Evolutionary conservation across 1,140 invertebrate genomes (phyloP).

Genomic region (Drosophila nasuta): DNA sequence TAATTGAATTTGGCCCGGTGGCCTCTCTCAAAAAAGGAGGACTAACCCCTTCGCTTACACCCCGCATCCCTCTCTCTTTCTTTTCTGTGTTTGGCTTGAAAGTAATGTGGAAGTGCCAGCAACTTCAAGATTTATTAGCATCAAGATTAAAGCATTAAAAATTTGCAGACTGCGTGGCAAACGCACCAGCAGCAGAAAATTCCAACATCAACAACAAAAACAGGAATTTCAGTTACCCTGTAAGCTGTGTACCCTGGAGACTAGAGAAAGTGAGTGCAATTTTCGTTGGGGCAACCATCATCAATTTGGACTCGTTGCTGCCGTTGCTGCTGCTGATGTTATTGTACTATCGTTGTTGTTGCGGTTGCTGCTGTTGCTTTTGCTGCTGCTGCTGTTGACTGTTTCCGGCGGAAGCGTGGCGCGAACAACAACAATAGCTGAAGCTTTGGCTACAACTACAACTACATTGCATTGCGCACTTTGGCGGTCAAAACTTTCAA

Average conservation of each 20-base stretch:
- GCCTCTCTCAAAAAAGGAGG: background rate
- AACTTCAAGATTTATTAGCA: conserved; percentile 85
- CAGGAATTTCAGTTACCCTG: conserved; percentile 12
- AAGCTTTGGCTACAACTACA: conserved; percentile 52
- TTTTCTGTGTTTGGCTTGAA: conserved; percentile 34
- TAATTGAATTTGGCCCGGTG: conserved; percentile 72
- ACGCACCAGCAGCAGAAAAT: conserved; percentile 37
- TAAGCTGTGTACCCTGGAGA: conserved; percentile 21
- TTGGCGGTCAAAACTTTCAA: conserved; percentile 82
- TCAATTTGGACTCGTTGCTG: conserved; percentile 67
- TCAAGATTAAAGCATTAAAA: conserved; percentile 85
- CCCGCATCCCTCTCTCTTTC: background rate
- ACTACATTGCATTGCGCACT: conserved; percentile 75
- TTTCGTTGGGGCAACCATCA: conserved; percentile 74
- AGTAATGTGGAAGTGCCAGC: conserved; percentile 79
- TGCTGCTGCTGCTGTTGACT: conserved; percentile 57
- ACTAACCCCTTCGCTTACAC: conserved; percentile 10
- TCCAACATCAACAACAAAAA: background rate
- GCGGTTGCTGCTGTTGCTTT: conserved; percentile 34
- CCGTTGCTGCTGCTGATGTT: conserved; percentile 42
- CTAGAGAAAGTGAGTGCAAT: conserved; percentile 76
- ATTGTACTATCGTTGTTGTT: conserved; percentile 19
- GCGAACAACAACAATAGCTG: conserved; percentile 38
- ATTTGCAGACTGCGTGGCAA: conserved; percentile 72
- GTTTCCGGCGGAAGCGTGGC: conserved; percentile 63